phyloP scores from a whole-genome alignment of 1,140 invertebrate genomes.

The Anagrus nilaparvatae region DNA sequence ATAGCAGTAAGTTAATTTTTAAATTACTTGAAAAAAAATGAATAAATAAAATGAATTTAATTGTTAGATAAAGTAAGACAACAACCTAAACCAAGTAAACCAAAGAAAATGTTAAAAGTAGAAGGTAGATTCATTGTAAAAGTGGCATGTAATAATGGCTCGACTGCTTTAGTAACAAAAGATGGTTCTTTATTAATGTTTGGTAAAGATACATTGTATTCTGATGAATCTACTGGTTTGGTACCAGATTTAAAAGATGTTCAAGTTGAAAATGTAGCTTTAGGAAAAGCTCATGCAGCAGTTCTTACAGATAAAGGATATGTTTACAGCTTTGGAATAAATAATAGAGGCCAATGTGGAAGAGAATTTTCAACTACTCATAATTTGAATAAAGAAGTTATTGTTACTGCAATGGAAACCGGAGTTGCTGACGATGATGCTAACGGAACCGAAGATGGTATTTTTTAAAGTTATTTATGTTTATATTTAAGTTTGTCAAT shows the following conservation, averaged over 20 bases:
- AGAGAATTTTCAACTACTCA: conserved; percentile 62
- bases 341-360: conserved; percentile 97
- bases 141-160: conserved; percentile 89
- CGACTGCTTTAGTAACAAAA: conserved; percentile 81
- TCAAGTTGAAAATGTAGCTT: conserved; percentile 69
- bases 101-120: conserved; percentile 85
- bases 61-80: conserved; percentile 60
- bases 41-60: conserved; percentile 7
- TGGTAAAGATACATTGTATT: conserved; percentile 87
- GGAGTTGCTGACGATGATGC: conserved; percentile 53
- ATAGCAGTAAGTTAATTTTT: conserved; percentile 42
- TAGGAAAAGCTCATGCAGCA: conserved; percentile 93
- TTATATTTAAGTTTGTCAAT: too few species aligned
- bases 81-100: conserved; percentile 82
- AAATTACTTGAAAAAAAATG: conserved; percentile 4
- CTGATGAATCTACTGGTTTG: conserved; percentile 62
- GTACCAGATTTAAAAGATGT: conserved; percentile 70
- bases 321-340: conserved; percentile 92
- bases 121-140: conserved; percentile 73
- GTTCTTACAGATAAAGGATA: conserved; percentile 80
- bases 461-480: conserved; percentile 1
- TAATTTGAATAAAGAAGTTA: conserved; percentile 32
- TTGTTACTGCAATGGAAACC: conserved; percentile 55
- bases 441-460: conserved; percentile 35
- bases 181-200: conserved; percentile 86